A percentile compares a stretch with the other conserved stretches of the same genome.
Conservation (phyloP, 37 sponge, comb jelly and placozoan genomes). For the Chondrilla cf. caribensis region DNA sequence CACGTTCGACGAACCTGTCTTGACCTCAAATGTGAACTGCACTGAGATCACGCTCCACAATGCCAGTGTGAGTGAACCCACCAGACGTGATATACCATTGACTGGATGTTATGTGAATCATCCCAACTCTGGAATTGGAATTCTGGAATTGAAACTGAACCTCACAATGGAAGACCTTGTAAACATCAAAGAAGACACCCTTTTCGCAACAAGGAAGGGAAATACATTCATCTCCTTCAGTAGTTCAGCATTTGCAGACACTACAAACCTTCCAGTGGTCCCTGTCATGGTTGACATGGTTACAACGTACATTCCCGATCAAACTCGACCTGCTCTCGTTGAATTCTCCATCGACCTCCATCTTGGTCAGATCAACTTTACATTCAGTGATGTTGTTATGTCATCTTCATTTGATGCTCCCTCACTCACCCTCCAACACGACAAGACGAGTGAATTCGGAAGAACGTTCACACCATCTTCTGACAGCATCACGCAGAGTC, state of each 20-base stretch:
- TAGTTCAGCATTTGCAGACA: slow-evolving; percentile 50
- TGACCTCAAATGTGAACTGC: slow-evolving; percentile 48
- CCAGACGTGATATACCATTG: slow-evolving; percentile 32
- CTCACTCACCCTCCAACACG: slow-evolving; percentile 82
- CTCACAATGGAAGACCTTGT: slow-evolving; percentile 50
- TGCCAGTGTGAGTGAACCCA: background rate
- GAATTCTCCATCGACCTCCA: slow-evolving; percentile 74
- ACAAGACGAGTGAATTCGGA: slow-evolving; percentile 22
- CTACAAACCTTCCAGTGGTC: slow-evolving; percentile 36
- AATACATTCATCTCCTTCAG: slow-evolving; percentile 66
- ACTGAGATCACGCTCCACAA: slow-evolving; percentile 56
- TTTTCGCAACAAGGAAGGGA: slow-evolving; percentile 44
- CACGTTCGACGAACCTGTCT: slow-evolving; percentile 86
- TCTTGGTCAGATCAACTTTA: slow-evolving; percentile 61
- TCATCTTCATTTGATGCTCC: slow-evolving; percentile 64
- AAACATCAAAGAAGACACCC: slow-evolving; percentile 53
- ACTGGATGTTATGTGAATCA: slow-evolving; percentile 55
- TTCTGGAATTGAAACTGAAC: slow-evolving; percentile 45
- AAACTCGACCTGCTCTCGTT: slow-evolving; percentile 64
- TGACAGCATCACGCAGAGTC: slow-evolving; percentile 64
- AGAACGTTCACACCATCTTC: slow-evolving; percentile 54
- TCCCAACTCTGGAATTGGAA: slow-evolving; percentile 26
- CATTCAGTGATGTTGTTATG: slow-evolving; percentile 86
- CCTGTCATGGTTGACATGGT: slow-evolving; percentile 1
- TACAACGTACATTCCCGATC: slow-evolving; percentile 55